Evolutionary conservation across 2,888 invertebrate genomes (phyloP), one percentile per base, ranked within the genome.

Genomic region (Exephanes ischioxanthus): DNA sequence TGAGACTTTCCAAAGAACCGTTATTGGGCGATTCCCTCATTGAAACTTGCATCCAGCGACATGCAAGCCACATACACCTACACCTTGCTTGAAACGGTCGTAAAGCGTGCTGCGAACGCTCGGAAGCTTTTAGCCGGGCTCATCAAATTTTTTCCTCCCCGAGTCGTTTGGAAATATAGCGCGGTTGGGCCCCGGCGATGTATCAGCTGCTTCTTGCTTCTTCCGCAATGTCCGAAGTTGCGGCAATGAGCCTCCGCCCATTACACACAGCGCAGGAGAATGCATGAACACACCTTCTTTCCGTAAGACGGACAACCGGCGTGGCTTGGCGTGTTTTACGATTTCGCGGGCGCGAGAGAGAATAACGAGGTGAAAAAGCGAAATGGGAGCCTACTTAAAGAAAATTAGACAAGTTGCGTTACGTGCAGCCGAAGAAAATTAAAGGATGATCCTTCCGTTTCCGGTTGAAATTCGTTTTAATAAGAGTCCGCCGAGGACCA

Each of bases 91-190:
- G 70, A 76, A 81, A 79, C 75, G 84, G 48, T 84, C 85, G 86
- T 88, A 87, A 88, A 88, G 73, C 77, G 71, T 67, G 66, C 80
- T 67, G 84, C 33, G 66, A 88, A 89, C 81, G 87, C 83, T 84
- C 86, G 73, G 89, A 88, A 86, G 88, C 89, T 89, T 89, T 89
- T 87, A 88, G 89, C 86, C 77, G 77, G 79, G 82, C 86, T 87
- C 89, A 88, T 87, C 87, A 84, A 82, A 86, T 86, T 84, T 87
- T 87, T 88, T 87, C 81, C 83, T 33, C 81, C 79, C 88, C 75
- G 84, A 75, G 84, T 87, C 82, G 85, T 86, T 85, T 75, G 84
- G 70, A 85, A 88, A 84, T 83, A 79, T 75, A 68, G 73, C 48
- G 68, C 58, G 67, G 73, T 33, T 72, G 48, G 70, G 22, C 61